Evolutionary conservation across 2,797 vertebrate species (phyloP), one percentile per base, ranked within the genome.

Genomic region (Nannoperca australis): DNA sequence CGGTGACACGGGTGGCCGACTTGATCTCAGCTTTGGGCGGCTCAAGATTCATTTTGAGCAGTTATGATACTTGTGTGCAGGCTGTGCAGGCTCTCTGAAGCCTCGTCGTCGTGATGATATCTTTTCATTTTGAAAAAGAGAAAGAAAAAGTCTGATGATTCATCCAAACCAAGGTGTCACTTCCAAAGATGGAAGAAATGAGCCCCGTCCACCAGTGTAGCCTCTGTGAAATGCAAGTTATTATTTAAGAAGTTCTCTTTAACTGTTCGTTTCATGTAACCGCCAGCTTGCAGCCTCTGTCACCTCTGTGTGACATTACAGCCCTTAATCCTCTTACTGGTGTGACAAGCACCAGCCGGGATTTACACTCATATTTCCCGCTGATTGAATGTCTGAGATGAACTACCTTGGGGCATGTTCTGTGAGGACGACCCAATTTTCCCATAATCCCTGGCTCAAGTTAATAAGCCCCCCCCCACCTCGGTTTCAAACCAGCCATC

Each of bases 1-100:
- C 97, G 0, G 63, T 95, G 79, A 99, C 97, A 12, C 97, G 93
- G 0, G 98, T 99, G 89, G 95, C 96, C 0, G 98, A 96, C 77
- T 97, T 97, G 75, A 97, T 85, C 68, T 98, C 97, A 0, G 86
- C 2, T 86, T 97, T 99, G 51, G 95, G 96, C 1, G 88, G 84
- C 61, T 99, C 98, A 14, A 97, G 95, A 85, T 96, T 98, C 97
- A 99, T 98, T 79, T 42, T 91, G 73, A 70, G 58, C 20, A 1
- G 67, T 86, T 83, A 30, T 24, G 53, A 14, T 47, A 11, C 20
- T 64, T 32, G 63, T 1, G 51, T 36, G 79, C 40, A 49, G 76
- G 69, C 2, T 22, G 45, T 17, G n/a, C n/a, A n/a, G n/a, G n/a
- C 72, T 67, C 85, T 74, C 42, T 20, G 68, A 51, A 17, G 69